A percentile compares a stretch with the other conserved stretches of the same genome.
Conservation (phyloP, 1,140 invertebrate species). For the Octopus sinensis region DNA sequence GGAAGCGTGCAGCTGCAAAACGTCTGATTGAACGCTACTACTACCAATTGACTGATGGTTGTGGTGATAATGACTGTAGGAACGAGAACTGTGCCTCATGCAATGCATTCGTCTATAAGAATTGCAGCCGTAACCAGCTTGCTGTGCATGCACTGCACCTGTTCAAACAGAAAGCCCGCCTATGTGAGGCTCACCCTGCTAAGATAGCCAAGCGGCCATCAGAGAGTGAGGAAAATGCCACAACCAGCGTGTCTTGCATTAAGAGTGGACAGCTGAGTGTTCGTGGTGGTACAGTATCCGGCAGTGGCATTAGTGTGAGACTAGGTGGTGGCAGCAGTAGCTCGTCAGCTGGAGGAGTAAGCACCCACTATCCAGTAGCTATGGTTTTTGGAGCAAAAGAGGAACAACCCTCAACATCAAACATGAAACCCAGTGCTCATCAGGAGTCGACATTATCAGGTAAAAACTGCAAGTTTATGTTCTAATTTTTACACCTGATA, state of each 20-base stretch:
- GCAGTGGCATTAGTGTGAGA: neutral
- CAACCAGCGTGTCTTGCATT: neutral
- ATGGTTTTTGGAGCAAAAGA: neutral
- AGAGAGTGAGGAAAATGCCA: constrained; percentile 1
- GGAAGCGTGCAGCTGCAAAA: constrained; percentile 81
- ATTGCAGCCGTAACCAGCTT: constrained; percentile 70
- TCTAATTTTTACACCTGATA: too few species aligned
- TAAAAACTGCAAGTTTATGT: neutral
- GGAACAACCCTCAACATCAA: constrained; percentile 1
- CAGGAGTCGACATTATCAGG: neutral
- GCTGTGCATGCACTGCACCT: constrained; percentile 82
- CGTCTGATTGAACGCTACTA: constrained; percentile 89
- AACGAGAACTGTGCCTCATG: constrained; percentile 87
- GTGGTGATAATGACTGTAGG: constrained; percentile 78
- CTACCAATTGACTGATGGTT: constrained; percentile 85
- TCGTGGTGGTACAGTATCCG: neutral
- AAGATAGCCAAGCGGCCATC: constrained; percentile 2
- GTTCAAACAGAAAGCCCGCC: constrained; percentile 76
- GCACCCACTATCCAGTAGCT: neutral
- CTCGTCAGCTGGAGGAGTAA: neutral
- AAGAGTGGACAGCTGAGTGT: neutral
- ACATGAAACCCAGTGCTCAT: neutral
- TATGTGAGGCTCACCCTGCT: constrained; percentile 65
- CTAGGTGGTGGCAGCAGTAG: neutral
- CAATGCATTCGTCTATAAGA: constrained; percentile 40